Evolutionary conservation across 2,113 vertebrate genomes (phyloP), one percentile per base, ranked within the genome.

Genomic region (Malurus melanocephalus): DNA sequence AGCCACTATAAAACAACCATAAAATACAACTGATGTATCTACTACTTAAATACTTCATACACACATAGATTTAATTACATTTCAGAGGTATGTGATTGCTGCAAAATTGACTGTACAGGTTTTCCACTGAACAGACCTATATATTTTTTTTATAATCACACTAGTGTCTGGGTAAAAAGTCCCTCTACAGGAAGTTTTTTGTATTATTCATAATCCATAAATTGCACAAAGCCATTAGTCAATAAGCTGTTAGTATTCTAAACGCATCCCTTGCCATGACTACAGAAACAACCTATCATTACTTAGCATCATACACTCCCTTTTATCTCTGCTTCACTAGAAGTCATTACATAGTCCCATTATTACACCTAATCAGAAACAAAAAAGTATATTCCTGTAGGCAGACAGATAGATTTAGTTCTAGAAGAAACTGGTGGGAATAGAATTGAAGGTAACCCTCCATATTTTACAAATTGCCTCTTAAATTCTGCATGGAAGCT

Each of bases 231-330:
- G 45, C 56, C 67, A 35, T 87, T 84, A 89, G 45, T 93, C 86
- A 83, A 64, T 90, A 87, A 94, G 78, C 13, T 79, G 55, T 86
- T 86, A 83, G 74, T 76, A 93, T 94, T 92, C 87, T 49, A 85
- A 93, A 87, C 13, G 11, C 77, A 81, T 89, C 59, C 43, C 80
- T 95, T 90, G 66, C 85, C 56, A 67, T 69, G 80, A 82, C 76
- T 92, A 85, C 81, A 92, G 80, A 77, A 95, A 74, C 71, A 85
- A 80, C 72, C 49, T 69, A 48, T 88, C 80, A 65, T 90, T 93
- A 83, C 61, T 84, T 85, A 76, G 51, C 59, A 88, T 91, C 61
- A 56, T 43, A 33, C n/a, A 51, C 57, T 88, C 82, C 64, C n/a
- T 78, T 89, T 92, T 94, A 66, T 80, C 80, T 92, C 40, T 76